A percentile compares a stretch with the other conserved stretches of the same genome.
Evolutionary conservation across 92 coral and sea anemone species (phyloP).

Genomic region (Anthopleura xanthogrammica): DNA sequence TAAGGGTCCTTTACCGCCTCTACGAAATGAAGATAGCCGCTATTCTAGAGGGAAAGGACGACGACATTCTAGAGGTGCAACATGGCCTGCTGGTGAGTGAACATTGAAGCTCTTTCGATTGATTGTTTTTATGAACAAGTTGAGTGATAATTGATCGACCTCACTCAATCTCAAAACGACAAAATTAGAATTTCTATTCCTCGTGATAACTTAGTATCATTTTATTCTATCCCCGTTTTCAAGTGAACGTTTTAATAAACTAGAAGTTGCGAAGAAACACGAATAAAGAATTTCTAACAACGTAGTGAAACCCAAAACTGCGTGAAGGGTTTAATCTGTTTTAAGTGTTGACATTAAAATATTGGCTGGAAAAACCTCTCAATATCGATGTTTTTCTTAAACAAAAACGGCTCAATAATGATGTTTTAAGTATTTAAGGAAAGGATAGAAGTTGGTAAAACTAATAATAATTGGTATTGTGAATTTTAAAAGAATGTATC

Average conservation of each 20-base stretch:
- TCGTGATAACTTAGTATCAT: not conserved
- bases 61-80: slow-evolving; percentile 57
- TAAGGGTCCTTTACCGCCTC: slow-evolving; percentile 43
- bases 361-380: not conserved
- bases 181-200: not conserved
- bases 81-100: slow-evolving; percentile 72
- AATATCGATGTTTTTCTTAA: not conserved
- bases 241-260: not conserved
- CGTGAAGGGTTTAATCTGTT: not conserved
- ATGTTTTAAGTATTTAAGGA: not conserved
- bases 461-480: not conserved
- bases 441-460: not conserved
- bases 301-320: not conserved
- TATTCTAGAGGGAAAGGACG: slow-evolving; percentile 1
- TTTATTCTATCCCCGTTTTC: not conserved
- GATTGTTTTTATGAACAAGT: not conserved
- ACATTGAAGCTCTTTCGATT: not conserved
- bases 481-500: not conserved
- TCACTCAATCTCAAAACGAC: not conserved
- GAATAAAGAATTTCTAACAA: not conserved
- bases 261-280: not conserved
- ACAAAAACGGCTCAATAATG: not conserved
- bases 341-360: not conserved
- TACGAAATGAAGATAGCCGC: slow-evolving; percentile 25
- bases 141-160: slow-evolving; percentile 2